phyloP scores from a whole-genome alignment of 2,113 vertebrate species.

The Salvelinus alpinus region DNA sequence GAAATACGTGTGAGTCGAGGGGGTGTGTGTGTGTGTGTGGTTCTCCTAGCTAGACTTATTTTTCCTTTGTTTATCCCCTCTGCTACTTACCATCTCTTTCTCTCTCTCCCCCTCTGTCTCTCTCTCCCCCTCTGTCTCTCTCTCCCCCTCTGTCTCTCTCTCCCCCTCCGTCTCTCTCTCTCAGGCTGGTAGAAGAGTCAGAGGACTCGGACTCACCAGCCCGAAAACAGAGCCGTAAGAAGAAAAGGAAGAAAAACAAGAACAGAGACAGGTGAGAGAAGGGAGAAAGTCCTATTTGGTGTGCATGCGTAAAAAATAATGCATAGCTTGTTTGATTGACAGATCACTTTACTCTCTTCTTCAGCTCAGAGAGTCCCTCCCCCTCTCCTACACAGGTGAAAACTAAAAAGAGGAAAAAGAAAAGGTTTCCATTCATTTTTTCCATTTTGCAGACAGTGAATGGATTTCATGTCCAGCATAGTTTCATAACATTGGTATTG shows the following conservation, averaged over 20 bases:
- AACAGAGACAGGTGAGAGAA: conserved; percentile 73
- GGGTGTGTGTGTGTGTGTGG: no score
- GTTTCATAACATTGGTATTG: not conserved
- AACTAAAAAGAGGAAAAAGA: conserved; percentile 76
- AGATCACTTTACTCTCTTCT: conserved; percentile 2
- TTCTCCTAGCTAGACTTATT: no score
- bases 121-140: no score
- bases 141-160: not conserved
- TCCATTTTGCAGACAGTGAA: not conserved
- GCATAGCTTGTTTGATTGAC: not conserved
- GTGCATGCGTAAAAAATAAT: not conserved
- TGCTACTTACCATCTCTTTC: not conserved
- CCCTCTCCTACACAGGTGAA: conserved; percentile 78
- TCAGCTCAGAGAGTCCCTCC: conserved; percentile 83
- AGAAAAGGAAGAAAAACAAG: conserved; percentile 89
- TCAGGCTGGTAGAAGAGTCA: conserved; percentile 81
- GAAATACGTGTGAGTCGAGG: conserved; percentile 66
- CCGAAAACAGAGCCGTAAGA: conserved; percentile 82
- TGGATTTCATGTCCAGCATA: not conserved
- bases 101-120: not conserved
- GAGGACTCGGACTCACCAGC: conserved; percentile 81
- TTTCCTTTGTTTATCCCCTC: no score
- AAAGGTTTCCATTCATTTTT: conserved; percentile 62
- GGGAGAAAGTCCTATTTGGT: not conserved
- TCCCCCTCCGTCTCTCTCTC: not conserved